These are phyloP conservation scores for Drosophila suzukii DNA, from an alignment of 1,140 invertebrate species.

Conservation along the genomic window DNA sequence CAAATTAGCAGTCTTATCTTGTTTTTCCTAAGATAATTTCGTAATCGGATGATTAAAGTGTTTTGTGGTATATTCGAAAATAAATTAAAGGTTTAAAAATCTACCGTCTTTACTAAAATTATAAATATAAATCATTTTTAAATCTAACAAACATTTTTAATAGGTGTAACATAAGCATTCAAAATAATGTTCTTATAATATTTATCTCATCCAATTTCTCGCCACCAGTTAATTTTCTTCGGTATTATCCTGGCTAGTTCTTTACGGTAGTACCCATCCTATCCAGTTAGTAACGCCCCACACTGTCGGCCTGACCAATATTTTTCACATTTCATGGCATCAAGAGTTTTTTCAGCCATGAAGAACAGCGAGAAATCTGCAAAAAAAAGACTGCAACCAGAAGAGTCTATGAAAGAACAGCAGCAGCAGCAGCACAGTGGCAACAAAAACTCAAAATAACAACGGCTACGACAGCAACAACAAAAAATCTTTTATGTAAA, in stretches of 20 bases:
- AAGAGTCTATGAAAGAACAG: conserved; percentile 12
- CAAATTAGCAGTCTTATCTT: not conserved
- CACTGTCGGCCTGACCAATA: conserved; percentile 36
- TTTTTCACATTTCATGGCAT: conserved; percentile 67
- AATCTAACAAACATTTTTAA: no score
- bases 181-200: not conserved
- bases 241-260: not conserved
- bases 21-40: not conserved
- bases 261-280: not conserved
- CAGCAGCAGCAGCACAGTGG: conserved; percentile 31
- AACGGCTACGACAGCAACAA: conserved; percentile 62
- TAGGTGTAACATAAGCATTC: not conserved
- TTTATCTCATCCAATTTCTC: not conserved
- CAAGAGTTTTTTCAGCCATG: conserved; percentile 41
- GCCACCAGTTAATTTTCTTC: not conserved
- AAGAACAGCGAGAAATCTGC: conserved; percentile 26
- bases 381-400: conserved; percentile 13
- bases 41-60: not conserved
- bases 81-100: not conserved
- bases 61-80: not conserved
- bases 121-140: no score
- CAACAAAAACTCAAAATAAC: conserved; percentile 74
- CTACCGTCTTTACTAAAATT: no score
- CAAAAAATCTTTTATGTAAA: conserved; percentile 82
- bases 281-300: not conserved